Conservation (phyloP, 2,113 vertebrate genomes). For the Cercocebus atys region DNA sequence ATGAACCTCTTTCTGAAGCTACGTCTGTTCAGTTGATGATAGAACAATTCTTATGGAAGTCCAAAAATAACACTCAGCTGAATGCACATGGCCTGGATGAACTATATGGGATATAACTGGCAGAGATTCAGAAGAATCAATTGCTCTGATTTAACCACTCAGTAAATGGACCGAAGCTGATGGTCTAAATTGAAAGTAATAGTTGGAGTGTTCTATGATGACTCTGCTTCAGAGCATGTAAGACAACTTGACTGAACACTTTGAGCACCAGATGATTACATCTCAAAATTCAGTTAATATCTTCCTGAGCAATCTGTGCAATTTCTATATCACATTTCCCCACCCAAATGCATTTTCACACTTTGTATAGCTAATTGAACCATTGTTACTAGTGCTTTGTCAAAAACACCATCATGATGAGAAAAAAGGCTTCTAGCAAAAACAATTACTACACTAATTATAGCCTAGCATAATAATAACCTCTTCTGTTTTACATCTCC, state of each 20-base stretch:
- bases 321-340: not conserved
- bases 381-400: conserved; percentile 39
- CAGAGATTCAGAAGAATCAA: conserved; percentile 47
- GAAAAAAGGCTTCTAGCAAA: conserved; percentile 22
- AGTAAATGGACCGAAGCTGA: conserved; percentile 36
- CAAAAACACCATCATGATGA: conserved; percentile 20
- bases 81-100: not conserved
- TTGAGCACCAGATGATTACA: conserved; percentile 31
- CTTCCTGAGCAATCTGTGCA: not conserved
- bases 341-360: not conserved
- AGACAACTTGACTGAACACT: conserved; percentile 5
- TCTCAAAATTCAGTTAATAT: conserved; percentile 27
- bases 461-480: conserved; percentile 3
- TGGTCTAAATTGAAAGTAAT: conserved; percentile 57
- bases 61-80: conserved; percentile 45
- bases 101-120: not conserved
- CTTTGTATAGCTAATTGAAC: not conserved
- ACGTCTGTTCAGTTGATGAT: not conserved
- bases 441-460: conserved; percentile 30
- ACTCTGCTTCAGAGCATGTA: not conserved
- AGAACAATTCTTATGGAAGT: conserved; percentile 10
- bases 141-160: conserved; percentile 43
- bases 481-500: not conserved
- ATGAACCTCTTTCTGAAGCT: not conserved
- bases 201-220: not conserved